These are phyloP conservation scores for Dendrocopos noguchii DNA, from an alignment of 2,113 vertebrate species.

Conservation along the genomic window DNA sequence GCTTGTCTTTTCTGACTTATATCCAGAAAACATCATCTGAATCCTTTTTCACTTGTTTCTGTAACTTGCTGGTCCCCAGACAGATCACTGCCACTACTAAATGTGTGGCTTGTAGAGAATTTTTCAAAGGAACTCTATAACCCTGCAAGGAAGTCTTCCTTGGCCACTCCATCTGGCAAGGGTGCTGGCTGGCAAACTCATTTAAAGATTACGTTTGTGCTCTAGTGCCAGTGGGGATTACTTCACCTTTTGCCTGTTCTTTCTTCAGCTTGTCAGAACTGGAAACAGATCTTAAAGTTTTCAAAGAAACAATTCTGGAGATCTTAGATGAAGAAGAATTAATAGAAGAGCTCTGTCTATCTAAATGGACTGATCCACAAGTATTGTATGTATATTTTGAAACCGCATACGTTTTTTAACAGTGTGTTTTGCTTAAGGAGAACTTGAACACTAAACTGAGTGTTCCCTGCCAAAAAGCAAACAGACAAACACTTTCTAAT, in stretches of 20 bases:
- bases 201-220: neutral
- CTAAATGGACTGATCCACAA: conserved; percentile 90
- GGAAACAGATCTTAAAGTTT: conserved; percentile 95
- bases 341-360: conserved; percentile 94
- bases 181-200: neutral
- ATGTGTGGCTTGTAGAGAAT: neutral
- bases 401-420: neutral
- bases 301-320: conserved; percentile 92
- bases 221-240: neutral
- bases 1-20: neutral
- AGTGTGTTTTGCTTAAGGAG: neutral
- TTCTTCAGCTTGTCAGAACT: conserved; percentile 91
- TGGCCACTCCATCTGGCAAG: fast-evolving
- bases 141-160: neutral
- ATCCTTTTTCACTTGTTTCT: neutral
- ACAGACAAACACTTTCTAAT: neutral
- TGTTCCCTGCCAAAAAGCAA: neutral
- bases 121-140: neutral
- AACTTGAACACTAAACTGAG: neutral
- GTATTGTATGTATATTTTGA: conserved; percentile 85
- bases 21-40: neutral
- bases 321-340: conserved; percentile 95
- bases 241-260: conserved; percentile 29
- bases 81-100: neutral
- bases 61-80: neutral